Evolutionary conservation across 2,888 invertebrate genomes (phyloP).

Genomic region (Calephelis perditalis): DNA sequence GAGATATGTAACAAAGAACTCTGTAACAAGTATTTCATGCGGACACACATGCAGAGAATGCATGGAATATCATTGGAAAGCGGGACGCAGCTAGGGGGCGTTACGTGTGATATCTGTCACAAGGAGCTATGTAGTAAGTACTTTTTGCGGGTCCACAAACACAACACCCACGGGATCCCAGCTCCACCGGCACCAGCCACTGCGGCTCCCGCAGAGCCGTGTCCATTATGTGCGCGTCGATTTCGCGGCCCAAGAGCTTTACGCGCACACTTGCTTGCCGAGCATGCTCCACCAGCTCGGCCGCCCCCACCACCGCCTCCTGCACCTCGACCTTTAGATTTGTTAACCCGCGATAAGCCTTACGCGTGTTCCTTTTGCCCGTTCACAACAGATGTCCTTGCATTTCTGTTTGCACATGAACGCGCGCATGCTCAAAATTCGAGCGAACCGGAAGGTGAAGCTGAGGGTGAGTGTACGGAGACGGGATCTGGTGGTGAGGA

Average conservation of each 20-base stretch:
- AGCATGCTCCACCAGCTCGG: conserved; percentile 84
- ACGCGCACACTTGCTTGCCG: conserved; percentile 90
- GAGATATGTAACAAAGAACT: conserved; percentile 99
- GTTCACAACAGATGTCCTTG: conserved; percentile 92
- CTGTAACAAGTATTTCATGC: conserved; percentile 99
- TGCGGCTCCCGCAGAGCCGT: conserved; percentile 73
- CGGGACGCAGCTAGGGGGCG: conserved; percentile 94
- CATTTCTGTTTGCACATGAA: conserved; percentile 95
- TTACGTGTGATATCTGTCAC: conserved; percentile 98
- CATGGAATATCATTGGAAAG: conserved; percentile 97
- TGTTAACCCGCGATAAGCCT: conserved; percentile 80
- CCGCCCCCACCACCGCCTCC: conserved; percentile 58
- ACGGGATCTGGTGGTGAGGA: conserved; percentile 42
- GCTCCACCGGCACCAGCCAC: conserved; percentile 84
- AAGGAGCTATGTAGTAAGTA: conserved; percentile 99
- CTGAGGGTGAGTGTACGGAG: conserved; percentile 36
- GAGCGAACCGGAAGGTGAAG: conserved; percentile 36
- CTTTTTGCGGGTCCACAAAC: conserved; percentile 97
- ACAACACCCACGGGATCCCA: conserved; percentile 97
- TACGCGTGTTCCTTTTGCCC: conserved; percentile 95
- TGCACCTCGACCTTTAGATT: conserved; percentile 76
- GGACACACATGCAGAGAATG: conserved; percentile 99
- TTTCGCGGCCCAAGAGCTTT: conserved; percentile 94
- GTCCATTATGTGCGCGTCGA: conserved; percentile 90
- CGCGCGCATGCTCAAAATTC: conserved; percentile 83